Conservation (phyloP, 2,888 invertebrate species). For the Leucoma salicis region DNA sequence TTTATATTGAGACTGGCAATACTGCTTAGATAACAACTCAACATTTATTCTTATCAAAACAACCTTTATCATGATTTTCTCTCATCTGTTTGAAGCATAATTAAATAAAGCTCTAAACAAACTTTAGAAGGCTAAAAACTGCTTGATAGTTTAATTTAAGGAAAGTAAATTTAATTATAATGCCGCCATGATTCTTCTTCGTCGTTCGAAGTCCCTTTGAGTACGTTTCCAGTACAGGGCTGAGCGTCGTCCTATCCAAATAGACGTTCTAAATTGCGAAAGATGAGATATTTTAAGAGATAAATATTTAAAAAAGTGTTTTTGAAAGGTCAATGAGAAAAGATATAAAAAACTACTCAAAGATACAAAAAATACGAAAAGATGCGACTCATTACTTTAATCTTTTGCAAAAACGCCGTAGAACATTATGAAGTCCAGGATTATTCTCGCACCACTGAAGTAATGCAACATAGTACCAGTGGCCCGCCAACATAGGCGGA, state of each 20-base stretch:
- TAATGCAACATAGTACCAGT: too few species aligned
- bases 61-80: too few species aligned
- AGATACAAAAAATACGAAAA: too few species aligned
- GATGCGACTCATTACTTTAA: too few species aligned
- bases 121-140: background rate
- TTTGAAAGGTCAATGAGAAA: background rate
- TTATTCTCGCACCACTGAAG: too few species aligned
- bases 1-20: too few species aligned
- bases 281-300: conserved; percentile 19
- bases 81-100: too few species aligned
- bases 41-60: too few species aligned
- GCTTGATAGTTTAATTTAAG: background rate
- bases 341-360: background rate
- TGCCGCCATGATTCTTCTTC: conserved; percentile 9
- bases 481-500: too few species aligned
- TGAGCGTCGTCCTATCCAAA: conserved; percentile 21
- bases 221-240: conserved; percentile 15
- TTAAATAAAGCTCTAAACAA: background rate
- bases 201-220: conserved; percentile 7
- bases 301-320: conserved; percentile 12
- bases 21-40: too few species aligned
- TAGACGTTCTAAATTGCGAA: conserved; percentile 16
- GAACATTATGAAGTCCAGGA: too few species aligned
- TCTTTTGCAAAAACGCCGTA: too few species aligned
- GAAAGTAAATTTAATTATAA: conserved; percentile 17